Conservation (phyloP, 1,140 invertebrate species). For the Palaemon carinicauda region DNA sequence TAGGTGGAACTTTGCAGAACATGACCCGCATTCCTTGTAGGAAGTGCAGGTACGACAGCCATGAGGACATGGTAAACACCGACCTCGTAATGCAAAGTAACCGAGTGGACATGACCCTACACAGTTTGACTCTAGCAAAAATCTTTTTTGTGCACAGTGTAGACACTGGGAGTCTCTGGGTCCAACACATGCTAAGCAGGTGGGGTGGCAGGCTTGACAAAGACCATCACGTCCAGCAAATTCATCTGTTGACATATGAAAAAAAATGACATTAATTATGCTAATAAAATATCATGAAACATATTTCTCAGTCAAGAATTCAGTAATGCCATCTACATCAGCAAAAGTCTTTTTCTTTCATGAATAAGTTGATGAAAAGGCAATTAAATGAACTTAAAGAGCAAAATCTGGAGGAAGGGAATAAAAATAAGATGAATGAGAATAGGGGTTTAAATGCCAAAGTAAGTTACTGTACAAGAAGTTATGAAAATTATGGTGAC, state of each 20-base stretch:
- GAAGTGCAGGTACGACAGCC: slow-evolving; percentile 35
- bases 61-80: slow-evolving; percentile 24
- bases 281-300: not conserved
- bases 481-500: not conserved
- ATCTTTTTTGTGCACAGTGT: slow-evolving; percentile 20
- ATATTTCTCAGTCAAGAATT: not conserved
- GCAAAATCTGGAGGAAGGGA: not conserved
- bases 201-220: slow-evolving; percentile 27
- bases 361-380: no score
- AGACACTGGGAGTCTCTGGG: slow-evolving; percentile 12
- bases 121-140: slow-evolving; percentile 18
- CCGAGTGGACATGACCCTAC: slow-evolving; percentile 6
- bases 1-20: slow-evolving; percentile 75
- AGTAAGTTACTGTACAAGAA: not conserved
- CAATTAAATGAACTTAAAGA: no score
- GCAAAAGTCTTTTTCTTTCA: no score
- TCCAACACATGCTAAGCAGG: slow-evolving; percentile 36
- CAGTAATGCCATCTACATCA: no score
- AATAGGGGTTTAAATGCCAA: not conserved
- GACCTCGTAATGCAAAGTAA: slow-evolving; percentile 12
- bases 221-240: not conserved
- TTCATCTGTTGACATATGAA: slow-evolving; percentile 9
- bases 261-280: not conserved
- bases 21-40: slow-evolving; percentile 77
- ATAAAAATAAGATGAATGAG: not conserved